Base-by-base conservation (phyloP, 1,140 invertebrate genomes). In the Pseudomyrmex cubaensis region DNA sequence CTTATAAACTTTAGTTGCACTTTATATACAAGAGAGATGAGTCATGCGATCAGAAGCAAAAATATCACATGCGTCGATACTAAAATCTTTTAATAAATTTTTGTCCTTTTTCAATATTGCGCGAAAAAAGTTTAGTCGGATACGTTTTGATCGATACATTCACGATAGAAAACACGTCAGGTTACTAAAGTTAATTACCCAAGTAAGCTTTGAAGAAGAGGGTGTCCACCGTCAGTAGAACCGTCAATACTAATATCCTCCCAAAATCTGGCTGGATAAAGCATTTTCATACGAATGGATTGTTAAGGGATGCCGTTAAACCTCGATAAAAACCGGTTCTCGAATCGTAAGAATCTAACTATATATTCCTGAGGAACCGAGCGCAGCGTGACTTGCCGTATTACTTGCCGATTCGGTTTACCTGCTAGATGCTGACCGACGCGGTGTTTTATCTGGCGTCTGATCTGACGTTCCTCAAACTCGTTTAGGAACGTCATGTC, bases 301-400 rank as follows among this genome's bases (percentile, higher is more conserved):
- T 44, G 78, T 75, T 74, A 74, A 35, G 69, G 59, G 25, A 61
- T 52, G 63, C 62, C 70, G 87, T 76, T 63, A 54, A 22, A 54
- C 69, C 56, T 62, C 66, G 87, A 83, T 87, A 87, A 87, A 87
- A 88, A 88, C 87, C 87, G 86, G 87, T 88, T 80, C 62, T 50
- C 74, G 83, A 74, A 67, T 66, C 73, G 86, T 64, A 52, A 87
- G 35, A 35, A 87, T 87, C 87, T 76, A 84, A 74, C 83, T 70
- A 86, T 86, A 7, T 35, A 35, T 87, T 80, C 57, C 25, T 59
- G 57, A 59, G 46, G 10, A 0, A 35, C 35, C 46, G 8, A 10
- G 17, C 46, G 54, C 44, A 20, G 12, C 76, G 86, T 82, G 83
- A 87, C 83, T 75, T 48, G 82, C 50, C 64, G 72, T 66, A 85